A percentile compares a stretch with the other conserved stretches of the same genome.
phyloP scores from a whole-genome alignment of 2,888 invertebrate genomes.

The Willowsia nigromaculata region DNA sequence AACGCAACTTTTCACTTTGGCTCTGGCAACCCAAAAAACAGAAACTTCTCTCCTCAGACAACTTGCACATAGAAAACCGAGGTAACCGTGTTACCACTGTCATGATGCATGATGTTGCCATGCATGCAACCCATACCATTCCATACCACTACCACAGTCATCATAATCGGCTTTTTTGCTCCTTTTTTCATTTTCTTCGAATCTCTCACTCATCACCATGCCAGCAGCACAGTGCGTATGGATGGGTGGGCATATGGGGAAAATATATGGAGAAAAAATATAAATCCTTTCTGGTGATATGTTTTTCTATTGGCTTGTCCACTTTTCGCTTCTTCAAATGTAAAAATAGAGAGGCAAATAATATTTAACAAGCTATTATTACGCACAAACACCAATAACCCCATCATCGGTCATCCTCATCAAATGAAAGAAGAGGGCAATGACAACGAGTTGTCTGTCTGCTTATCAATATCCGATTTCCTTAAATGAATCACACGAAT shows the following conservation, averaged over 20 bases:
- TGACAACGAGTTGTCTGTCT: slow-evolving; percentile 8
- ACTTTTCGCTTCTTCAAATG: slow-evolving; percentile 12
- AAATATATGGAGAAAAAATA: neutral
- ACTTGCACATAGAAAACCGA: slow-evolving; percentile 71
- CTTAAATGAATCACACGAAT: neutral
- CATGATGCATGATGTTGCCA: slow-evolving; percentile 42
- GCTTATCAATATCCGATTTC: slow-evolving; percentile 11
- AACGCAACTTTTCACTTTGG: slow-evolving; percentile 49
- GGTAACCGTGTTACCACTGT: slow-evolving; percentile 73
- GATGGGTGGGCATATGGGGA: slow-evolving; percentile 34
- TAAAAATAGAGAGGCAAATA: slow-evolving; percentile 10
- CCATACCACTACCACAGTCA: slow-evolving; percentile 50
- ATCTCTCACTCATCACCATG: neutral
- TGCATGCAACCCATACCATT: slow-evolving; percentile 45
- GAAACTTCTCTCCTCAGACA: slow-evolving; percentile 59
- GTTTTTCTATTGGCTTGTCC: neutral
- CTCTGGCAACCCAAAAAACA: neutral
- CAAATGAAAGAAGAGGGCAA: neutral
- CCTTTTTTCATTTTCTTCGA: slow-evolving; percentile 30
- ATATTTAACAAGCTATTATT: neutral
- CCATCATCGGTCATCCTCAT: neutral
- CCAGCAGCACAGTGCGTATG: slow-evolving; percentile 8
- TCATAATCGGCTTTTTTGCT: slow-evolving; percentile 39
- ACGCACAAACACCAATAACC: neutral
- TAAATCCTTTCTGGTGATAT: neutral